Conservation (phyloP, 2,113 vertebrate genomes). For the Dicentrarchus labrax region DNA sequence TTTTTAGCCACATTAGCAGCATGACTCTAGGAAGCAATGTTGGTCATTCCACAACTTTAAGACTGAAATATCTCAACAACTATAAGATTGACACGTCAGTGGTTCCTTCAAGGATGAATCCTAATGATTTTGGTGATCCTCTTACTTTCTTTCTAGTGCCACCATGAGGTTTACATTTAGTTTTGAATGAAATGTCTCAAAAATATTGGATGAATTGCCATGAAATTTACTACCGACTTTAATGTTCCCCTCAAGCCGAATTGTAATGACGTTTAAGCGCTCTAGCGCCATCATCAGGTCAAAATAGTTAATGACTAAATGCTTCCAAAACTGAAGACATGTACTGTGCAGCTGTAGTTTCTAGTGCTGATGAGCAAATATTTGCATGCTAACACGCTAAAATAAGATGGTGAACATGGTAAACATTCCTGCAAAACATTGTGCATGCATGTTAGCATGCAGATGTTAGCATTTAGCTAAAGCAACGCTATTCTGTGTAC, state of each 20-base stretch:
- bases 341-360: too few relatives aligned
- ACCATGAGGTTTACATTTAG: background rate
- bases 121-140: background rate
- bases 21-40: background rate
- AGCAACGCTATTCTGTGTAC: background rate
- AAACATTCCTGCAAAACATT: too few relatives aligned
- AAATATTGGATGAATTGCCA: background rate
- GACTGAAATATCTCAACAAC: background rate
- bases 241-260: background rate
- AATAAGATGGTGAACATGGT: background rate
- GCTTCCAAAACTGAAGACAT: too few relatives aligned
- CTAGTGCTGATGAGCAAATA: too few relatives aligned
- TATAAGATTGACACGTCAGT: background rate
- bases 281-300: background rate
- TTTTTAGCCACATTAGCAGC: background rate
- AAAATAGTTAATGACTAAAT: background rate
- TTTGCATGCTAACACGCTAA: background rate
- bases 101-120: background rate
- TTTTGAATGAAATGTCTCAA: background rate
- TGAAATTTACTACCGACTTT: background rate
- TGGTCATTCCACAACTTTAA: background rate
- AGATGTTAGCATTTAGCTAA: background rate
- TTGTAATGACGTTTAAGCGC: background rate
- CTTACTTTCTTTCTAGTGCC: too few relatives aligned
- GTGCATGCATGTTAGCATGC: background rate